Conservation (phyloP, 2,797 vertebrate genomes). For the Eidolon dupreanum region DNA sequence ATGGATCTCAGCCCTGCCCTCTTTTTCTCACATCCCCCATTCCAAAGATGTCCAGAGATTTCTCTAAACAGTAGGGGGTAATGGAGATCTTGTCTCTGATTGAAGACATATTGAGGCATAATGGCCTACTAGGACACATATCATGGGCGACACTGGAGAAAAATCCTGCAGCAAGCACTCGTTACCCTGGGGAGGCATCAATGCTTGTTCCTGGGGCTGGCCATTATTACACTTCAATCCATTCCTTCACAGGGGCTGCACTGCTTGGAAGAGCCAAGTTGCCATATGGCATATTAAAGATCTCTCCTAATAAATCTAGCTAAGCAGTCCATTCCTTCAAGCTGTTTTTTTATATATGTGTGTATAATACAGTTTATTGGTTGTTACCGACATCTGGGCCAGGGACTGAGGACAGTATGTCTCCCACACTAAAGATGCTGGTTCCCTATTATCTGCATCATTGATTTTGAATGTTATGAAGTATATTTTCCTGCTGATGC, state of each 20-base stretch:
- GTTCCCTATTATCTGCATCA: conserved; percentile 76
- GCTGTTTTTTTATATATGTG: conserved; percentile 46
- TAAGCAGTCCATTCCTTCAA: conserved; percentile 78
- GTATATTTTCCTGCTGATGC: conserved; percentile 74
- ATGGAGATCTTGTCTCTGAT: conserved; percentile 63
- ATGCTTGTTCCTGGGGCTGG: conserved; percentile 3
- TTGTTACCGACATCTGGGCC: conserved; percentile 75
- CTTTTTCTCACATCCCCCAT: neutral
- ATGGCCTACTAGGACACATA: conserved; percentile 61
- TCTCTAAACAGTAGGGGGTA: conserved; percentile 73
- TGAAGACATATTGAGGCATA: conserved; percentile 74
- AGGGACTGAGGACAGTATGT: conserved; percentile 52
- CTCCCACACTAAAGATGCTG: conserved; percentile 71
- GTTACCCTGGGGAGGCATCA: conserved; percentile 48
- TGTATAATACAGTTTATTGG: conserved; percentile 69
- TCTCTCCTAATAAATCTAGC: conserved; percentile 79
- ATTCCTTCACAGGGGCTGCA: conserved; percentile 6
- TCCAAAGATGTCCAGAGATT: conserved; percentile 45
- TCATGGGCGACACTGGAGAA: conserved; percentile 61
- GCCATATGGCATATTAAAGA: conserved; percentile 74
- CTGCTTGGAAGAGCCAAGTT: conserved; percentile 39
- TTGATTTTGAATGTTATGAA: conserved; percentile 79
- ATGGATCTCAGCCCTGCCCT: conserved; percentile 48
- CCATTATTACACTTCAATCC: conserved; percentile 29
- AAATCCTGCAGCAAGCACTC: conserved; percentile 57